These are phyloP conservation scores for Leptopilina boulardi DNA, from an alignment of 1,140 invertebrate genomes.

Conservation along the genomic window DNA sequence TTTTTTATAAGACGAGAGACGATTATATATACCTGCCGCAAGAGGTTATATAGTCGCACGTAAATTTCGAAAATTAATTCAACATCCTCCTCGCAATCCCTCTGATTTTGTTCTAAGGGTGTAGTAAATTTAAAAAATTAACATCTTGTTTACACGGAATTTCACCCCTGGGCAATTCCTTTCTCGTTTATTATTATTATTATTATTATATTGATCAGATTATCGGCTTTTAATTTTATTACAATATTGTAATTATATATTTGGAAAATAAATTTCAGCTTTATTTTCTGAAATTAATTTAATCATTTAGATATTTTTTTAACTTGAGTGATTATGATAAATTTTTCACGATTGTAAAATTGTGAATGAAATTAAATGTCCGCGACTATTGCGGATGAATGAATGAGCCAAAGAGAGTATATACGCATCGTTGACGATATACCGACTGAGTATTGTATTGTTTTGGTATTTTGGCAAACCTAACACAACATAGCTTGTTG, in stretches of 20 bases:
- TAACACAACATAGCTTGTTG: slow-evolving; percentile 71
- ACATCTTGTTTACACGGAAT: neutral
- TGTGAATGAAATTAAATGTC: slow-evolving; percentile 35
- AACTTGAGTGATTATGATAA: too few species aligned
- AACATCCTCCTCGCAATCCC: neutral
- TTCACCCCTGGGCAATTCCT: neutral
- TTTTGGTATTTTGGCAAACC: slow-evolving; percentile 74
- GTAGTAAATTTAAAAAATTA: neutral
- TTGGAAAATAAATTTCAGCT: neutral
- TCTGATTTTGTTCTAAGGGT: neutral
- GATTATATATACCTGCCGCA: slow-evolving; percentile 22
- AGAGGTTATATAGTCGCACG: neutral
- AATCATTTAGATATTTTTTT: neutral
- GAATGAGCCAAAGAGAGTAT: slow-evolving; percentile 56
- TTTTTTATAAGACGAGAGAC: neutral
- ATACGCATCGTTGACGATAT: slow-evolving; percentile 37
- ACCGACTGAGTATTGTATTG: slow-evolving; percentile 54
- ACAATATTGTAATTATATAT: neutral
- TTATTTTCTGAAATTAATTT: neutral
- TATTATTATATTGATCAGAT: slow-evolving; percentile 2
- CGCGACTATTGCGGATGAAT: slow-evolving; percentile 42
- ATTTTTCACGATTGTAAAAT: neutral
- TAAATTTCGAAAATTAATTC: slow-evolving; percentile 1
- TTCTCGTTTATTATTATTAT: neutral
- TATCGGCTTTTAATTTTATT: neutral